Evolutionary conservation across 2,888 invertebrate genomes (phyloP).

Genomic region (Ophraella communa): DNA sequence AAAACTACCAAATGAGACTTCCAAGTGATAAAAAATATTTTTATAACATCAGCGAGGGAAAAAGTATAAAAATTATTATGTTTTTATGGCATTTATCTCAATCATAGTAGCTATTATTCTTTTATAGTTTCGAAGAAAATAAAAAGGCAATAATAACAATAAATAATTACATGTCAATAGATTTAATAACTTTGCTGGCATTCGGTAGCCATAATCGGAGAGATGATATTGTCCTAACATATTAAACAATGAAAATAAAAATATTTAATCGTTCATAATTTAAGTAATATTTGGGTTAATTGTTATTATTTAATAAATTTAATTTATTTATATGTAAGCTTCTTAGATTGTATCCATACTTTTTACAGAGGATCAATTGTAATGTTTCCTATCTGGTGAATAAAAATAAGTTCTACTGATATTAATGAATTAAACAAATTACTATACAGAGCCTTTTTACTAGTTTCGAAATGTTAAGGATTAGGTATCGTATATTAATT

Average conservation of each 20-base stretch:
- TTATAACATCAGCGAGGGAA: slow-evolving; percentile 3
- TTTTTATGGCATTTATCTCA: slow-evolving; percentile 16
- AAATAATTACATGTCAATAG: neutral
- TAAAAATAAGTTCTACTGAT: too few species aligned
- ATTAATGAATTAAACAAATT: too few species aligned
- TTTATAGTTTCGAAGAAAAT: slow-evolving; percentile 2
- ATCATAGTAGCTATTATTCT: slow-evolving; percentile 2
- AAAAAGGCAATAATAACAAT: neutral
- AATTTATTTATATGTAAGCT: too few species aligned
- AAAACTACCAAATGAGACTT: neutral
- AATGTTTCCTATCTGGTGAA: too few species aligned
- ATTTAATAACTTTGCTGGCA: neutral
- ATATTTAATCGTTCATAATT: neutral
- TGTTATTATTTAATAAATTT: too few species aligned
- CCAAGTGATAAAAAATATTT: slow-evolving; percentile 3
- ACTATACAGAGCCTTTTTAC: too few species aligned
- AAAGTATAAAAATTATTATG: slow-evolving; percentile 13
- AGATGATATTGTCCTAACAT: neutral
- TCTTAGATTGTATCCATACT: too few species aligned
- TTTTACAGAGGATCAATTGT: too few species aligned
- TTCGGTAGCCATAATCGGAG: neutral
- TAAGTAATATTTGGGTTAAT: too few species aligned
- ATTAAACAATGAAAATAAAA: neutral
- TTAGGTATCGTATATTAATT: too few species aligned
- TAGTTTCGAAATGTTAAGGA: too few species aligned